Base-by-base conservation (phyloP, 2,888 invertebrate species). In the Phytoseiulus persimilis region DNA sequence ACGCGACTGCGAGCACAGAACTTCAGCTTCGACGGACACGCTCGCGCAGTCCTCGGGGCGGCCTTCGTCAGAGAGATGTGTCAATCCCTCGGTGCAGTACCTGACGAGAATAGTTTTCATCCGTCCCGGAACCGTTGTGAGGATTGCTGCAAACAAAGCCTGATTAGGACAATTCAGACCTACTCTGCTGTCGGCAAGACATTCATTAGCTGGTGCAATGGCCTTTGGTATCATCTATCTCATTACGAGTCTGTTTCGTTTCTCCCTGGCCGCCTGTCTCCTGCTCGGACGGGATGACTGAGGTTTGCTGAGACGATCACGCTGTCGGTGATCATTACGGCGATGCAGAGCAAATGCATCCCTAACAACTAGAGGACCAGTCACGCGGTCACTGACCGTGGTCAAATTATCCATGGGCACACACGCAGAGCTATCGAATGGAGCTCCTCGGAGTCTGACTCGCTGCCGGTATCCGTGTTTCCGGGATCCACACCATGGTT, bases 141-240 rank as follows among this genome's bases (percentile, higher is more conserved):
- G 39, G 39, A 39, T 39, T 39, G 65, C 65, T 65, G 65, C 65
- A 65, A 65, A 65, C 65, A 65, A 65, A 28, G 65, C 65, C 65
- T 65, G 65, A 65, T 65, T 65, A 28, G 65, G 65, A 65, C 65
- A 65, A 65, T 65, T 65, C 65, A 65, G 65, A 28, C 65, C 65
- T 65, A 65, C 65, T 65, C 28, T 28, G 65, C 65, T 65, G 65
- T 65, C 65, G 65, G 65, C 65, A 65, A 65, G 65, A 65, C 65
- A 65, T 65, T 65, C 65, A 65, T 65, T 65, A 65, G 65, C 65
- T 65, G 65, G 65, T 65, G 65, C 65, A 65, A 28, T 65, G 65
- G 65, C 65, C 65, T 65, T 65, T 65, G 65, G 65, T 65, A 65
- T 65, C 65, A 65, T 65, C 65, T 65, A 65, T 65, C 65, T 65